These are phyloP conservation scores for Oedothorax gibbosus DNA, from an alignment of 1,140 invertebrate species.

Conservation along the genomic window DNA sequence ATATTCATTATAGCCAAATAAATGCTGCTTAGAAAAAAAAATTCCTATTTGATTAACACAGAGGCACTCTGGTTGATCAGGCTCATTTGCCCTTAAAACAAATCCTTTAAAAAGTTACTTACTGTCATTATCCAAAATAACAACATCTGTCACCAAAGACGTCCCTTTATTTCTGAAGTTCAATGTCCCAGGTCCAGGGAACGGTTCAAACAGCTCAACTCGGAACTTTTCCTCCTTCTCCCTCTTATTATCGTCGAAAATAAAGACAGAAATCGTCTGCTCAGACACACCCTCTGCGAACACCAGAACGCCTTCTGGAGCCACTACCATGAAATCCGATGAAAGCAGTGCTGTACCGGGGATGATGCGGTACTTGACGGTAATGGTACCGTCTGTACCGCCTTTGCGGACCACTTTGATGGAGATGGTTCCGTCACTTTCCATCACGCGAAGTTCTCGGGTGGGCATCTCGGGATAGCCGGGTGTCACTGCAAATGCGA, in stretches of 20 bases:
- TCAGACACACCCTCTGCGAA: conserved; percentile 74
- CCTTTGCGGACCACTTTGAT: conserved; percentile 72
- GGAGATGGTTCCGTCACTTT: conserved; percentile 72
- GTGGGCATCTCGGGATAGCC: conserved; percentile 74
- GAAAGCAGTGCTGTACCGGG: conserved; percentile 74
- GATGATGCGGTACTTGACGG: conserved; percentile 73
- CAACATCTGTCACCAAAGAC: background rate
- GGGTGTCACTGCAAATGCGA: conserved; percentile 66
- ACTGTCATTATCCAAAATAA: conserved; percentile 34
- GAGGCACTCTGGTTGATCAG: too few species aligned
- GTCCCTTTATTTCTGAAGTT: background rate
- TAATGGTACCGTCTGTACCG: conserved; percentile 74
- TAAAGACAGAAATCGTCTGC: conserved; percentile 73
- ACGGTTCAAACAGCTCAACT: background rate
- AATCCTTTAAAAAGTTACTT: background rate
- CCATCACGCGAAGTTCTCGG: conserved; percentile 74
- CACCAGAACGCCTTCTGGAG: conserved; percentile 69
- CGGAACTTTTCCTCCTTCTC: background rate
- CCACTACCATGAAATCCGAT: conserved; percentile 71
- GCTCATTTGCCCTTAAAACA: too few species aligned
- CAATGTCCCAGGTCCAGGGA: background rate
- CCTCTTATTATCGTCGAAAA: conserved; percentile 71
- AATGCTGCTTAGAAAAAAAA: too few species aligned
- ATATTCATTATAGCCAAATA: too few species aligned
- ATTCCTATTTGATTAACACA: too few species aligned